Evolutionary conservation across 2,113 vertebrate species (phyloP), one percentile per base, ranked within the genome.

Genomic region (Neopipo cinnamomea): DNA sequence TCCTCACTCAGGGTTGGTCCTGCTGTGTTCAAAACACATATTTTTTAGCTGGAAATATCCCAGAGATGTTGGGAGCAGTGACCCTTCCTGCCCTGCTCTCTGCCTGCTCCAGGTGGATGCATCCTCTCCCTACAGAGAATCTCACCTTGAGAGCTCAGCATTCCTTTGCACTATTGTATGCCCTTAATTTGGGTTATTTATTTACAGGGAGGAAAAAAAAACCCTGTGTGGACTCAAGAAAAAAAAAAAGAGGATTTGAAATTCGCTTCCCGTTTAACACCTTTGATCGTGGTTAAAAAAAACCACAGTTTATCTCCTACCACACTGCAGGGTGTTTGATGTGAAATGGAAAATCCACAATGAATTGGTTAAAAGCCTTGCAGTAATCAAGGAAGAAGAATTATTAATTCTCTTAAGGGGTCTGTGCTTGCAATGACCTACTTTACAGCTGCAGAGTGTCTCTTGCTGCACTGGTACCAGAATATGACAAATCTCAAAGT

Each of bases 351-450:
- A 91, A 92, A 88, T 61, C 74, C 63, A 73, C 76, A 44, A 11
- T 21, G 83, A 56, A 35, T 21, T 89, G 73, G 73, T 80, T 58
- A 63, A 78, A 84, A 95, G 88, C 91, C 93, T 88, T 31, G 70
- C 79, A 86, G 77, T 81, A 90, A 92, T 95, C 93, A 92, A 44
- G 94, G 82, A 71, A n/a, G 35, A 49, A 83, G 85, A 68, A 74
- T 85, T 76, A 81, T 56, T 63, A 88, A 95, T 95, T 95, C 88
- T 93, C 85, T 56, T 9, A 92, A 92, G 91, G 86, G 82, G 74
- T 90, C 74, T 1, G 5, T 8, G 44, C 49, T 35, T 9, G 14
- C n/a, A 77, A 8, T 93, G 95, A 95, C 95, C 95, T 92, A 96
- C 90, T 95, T 96, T 94, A 20, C 68, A 91, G 79, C 92, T 84